Conservation (phyloP, 2,797 vertebrate species). For the Smutsia temminckii region DNA sequence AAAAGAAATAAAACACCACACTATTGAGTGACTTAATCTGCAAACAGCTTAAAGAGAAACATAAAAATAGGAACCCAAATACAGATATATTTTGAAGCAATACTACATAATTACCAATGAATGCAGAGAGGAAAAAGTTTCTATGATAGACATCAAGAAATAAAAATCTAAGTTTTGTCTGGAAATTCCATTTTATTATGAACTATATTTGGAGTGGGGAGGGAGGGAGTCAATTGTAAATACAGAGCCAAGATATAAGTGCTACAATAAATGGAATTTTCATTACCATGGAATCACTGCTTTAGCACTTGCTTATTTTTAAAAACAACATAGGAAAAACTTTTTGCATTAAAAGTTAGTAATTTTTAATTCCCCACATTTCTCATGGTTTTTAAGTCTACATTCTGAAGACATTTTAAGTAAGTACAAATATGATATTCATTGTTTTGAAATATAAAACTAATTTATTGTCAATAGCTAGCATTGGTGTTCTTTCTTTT, state of each 20-base stretch:
- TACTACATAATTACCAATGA: constrained; percentile 72
- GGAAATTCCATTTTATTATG: constrained; percentile 83
- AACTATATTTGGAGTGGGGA: constrained; percentile 77
- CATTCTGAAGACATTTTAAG: constrained; percentile 12
- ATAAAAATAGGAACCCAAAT: constrained; percentile 68
- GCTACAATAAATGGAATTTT: constrained; percentile 81
- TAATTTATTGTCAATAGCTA: background rate
- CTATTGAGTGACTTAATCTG: constrained; percentile 52
- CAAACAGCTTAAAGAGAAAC: constrained; percentile 67
- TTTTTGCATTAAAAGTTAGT: constrained; percentile 43
- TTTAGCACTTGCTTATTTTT: constrained; percentile 72
- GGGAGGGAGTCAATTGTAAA: constrained; percentile 54
- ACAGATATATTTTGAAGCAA: constrained; percentile 76
- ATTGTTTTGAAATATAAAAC: background rate
- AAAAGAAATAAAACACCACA: constrained; percentile 51
- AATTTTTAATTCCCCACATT: constrained; percentile 28
- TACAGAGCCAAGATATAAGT: constrained; percentile 77
- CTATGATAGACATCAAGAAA: constrained; percentile 68
- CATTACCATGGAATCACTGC: constrained; percentile 78
- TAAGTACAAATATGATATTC: background rate
- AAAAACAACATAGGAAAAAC: constrained; percentile 75
- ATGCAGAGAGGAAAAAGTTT: constrained; percentile 64
- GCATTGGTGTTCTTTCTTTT: background rate
- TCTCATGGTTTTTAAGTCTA: constrained; percentile 41
- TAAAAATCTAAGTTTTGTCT: constrained; percentile 78